Evolutionary conservation across 2,888 invertebrate genomes (phyloP), one percentile per base, ranked within the genome.

Genomic region (Caradrina clavipalpis): DNA sequence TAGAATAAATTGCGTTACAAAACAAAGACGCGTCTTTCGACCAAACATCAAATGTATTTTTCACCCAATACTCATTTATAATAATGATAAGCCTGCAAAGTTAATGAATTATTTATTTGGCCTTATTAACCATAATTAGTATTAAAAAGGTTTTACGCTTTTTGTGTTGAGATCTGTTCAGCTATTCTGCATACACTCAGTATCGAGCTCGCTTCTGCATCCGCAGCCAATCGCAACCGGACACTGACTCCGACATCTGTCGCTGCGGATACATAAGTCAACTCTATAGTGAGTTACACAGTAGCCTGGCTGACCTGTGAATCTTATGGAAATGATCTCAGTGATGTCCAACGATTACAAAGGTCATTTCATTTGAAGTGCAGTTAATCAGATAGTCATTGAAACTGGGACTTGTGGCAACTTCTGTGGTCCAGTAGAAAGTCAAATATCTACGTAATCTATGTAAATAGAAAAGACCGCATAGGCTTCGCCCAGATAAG

Each of bases 11-110:
- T 88, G 86, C 90, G 90, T 87, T 86, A 87, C 86, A 87, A 87
- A 90, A 68, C 86, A 84, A 84, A 88, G 88, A 92, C 90, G 90
- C 91, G 93, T 91, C 89, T 85, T 88, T 88, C 87, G 91, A 90
- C 93, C 87, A 90, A 90, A 87, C 91, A 91, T 93, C 92, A 92
- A 90, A 95, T 94, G 95, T 96, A 96, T 94, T 96, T 96, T 96
- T 96, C 96, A 96, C 96, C 96, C 96, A 96, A 95, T 95, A 95
- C 96, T 96, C 95, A 95, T 88, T 91, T 89, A 90, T 90, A 87
- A 88, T 90, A 90, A 83, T 89, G 89, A 90, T 90, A 92, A 94
- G 92, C 94, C 93, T 95, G 94, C 94, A 87, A 88, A 89, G 90
- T 88, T 90, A 92, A 90, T 84, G 74, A 84, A 81, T 83, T 81